Evolutionary conservation across 2,888 invertebrate species (phyloP).

Genomic region (Chorisops tibialis): DNA sequence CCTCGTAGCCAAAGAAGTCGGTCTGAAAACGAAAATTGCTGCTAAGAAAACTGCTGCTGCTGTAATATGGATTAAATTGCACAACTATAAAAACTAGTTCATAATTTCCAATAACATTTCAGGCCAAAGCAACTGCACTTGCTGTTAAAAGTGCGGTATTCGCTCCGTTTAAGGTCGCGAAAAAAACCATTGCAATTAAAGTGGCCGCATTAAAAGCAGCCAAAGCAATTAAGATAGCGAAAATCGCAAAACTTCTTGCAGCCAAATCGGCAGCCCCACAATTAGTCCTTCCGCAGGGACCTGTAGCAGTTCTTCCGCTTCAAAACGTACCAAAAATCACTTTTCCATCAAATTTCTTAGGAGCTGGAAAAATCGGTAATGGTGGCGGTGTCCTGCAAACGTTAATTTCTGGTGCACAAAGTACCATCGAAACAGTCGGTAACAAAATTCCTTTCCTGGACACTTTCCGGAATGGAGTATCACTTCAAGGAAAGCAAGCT

Average conservation of each 20-base stretch:
- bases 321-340: background rate
- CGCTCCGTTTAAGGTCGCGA: constrained; percentile 16
- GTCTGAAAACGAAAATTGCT: background rate
- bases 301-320: constrained; percentile 5
- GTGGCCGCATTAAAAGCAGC: constrained; percentile 12
- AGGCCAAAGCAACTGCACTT: constrained; percentile 7
- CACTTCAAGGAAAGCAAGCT: background rate
- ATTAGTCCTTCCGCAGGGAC: background rate
- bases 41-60: constrained; percentile 14
- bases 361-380: background rate
- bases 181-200: constrained; percentile 11
- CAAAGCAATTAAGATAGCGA: constrained; percentile 3
- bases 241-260: background rate
- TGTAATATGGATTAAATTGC: background rate
- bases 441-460: background rate
- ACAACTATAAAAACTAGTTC: background rate
- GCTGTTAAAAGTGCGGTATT: constrained; percentile 11
- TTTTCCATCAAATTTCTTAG: background rate
- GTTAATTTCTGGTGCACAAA: background rate
- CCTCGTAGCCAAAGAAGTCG: constrained; percentile 7
- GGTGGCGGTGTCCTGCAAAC: background rate
- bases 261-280: background rate
- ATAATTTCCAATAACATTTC: background rate
- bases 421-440: background rate
- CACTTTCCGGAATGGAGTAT: background rate